Evolutionary conservation across 2,113 vertebrate species (phyloP), one percentile per base, ranked within the genome.

Genomic region (Vireo altiloquus): DNA sequence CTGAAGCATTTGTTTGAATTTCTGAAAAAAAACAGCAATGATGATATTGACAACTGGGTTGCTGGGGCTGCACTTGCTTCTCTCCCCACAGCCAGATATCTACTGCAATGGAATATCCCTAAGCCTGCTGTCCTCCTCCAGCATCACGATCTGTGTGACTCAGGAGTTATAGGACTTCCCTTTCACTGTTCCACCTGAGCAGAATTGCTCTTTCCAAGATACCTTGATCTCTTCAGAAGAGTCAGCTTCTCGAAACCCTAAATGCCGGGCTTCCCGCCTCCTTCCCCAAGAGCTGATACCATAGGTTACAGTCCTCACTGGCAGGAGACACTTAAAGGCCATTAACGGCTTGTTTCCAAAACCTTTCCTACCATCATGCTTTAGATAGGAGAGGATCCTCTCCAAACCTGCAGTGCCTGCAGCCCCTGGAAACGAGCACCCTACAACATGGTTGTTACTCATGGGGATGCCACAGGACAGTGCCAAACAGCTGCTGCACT

Each of bases 11-110:
- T 35, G 50, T 68, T 49, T 69, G 31, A 95, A 52, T 72, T 77
- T 64, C 94, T 95, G 81, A 69, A 63, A 89, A 91, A 39, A 49
- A 89, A 90, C 15, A 93, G 49, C 65, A 87, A n/a, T 42, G 10
- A 76, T 19, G 9, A 47, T 15, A 18, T 33, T 71, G 77, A 65
- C 20, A 84, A 8, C 27, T 28, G 33, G 21, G 72, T 24, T 82
- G 47, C 37, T 54, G 27, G 19, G 63, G 25, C 53, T 84, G 15
- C 3, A 11, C 57, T 56, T 47, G 19, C 50, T 82, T 47, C 4
- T 19, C 13, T 91, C 30, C 40, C 31, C 9, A 19, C 30, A 74
- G 44, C 11, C 44, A 89, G 52, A 9, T 37, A 64, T 6, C 69
- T 44, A 49, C 28, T 69, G 37, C 13, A 49, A 44, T 75, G 52